Percentiles rank a stretch among this genome's conserved stretches.
Evolutionary conservation across 1,140 invertebrate genomes (phyloP).

Genomic region (Drosophila orena): DNA sequence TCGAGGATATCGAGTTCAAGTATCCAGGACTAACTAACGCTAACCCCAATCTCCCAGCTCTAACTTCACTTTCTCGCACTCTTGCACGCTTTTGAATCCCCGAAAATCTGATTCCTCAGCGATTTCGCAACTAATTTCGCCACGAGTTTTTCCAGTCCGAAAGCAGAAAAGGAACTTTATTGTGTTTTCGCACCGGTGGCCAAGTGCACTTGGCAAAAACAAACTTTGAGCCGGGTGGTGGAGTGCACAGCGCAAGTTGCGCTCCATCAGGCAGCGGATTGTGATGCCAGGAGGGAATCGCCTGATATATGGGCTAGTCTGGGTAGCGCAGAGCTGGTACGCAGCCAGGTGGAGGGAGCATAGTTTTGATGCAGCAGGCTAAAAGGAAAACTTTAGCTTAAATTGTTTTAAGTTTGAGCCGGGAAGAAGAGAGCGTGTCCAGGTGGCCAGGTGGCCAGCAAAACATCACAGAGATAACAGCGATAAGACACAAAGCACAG

Average conservation of each 20-base stretch:
- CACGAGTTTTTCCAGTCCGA: slow-evolving; percentile 9
- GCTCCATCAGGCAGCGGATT: slow-evolving; percentile 3
- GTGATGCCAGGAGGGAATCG: too few relatives aligned
- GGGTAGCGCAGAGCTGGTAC: neutral
- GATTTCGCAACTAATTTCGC: slow-evolving; percentile 35
- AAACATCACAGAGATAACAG: neutral
- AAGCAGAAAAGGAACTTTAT: slow-evolving; percentile 24
- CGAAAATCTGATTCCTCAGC: neutral
- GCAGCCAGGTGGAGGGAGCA: neutral
- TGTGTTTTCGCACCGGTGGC: slow-evolving; percentile 20
- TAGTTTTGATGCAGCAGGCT: neutral
- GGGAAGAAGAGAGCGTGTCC: too few relatives aligned
- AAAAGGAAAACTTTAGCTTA: neutral
- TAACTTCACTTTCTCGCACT: slow-evolving; percentile 29
- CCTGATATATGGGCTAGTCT: slow-evolving; percentile 6
- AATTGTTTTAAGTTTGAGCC: neutral
- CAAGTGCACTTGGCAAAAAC: slow-evolving; percentile 49
- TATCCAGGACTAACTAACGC: neutral
- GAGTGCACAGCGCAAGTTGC: slow-evolving; percentile 12
- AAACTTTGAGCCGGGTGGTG: slow-evolving; percentile 13
- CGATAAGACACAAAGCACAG: neutral
- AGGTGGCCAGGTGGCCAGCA: neutral
- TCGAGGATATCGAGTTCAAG: too few relatives aligned
- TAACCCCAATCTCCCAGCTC: neutral
- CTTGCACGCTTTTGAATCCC: slow-evolving; percentile 4